Evolutionary conservation across 2,797 vertebrate genomes (phyloP).

Genomic region (Lacerta agilis): DNA sequence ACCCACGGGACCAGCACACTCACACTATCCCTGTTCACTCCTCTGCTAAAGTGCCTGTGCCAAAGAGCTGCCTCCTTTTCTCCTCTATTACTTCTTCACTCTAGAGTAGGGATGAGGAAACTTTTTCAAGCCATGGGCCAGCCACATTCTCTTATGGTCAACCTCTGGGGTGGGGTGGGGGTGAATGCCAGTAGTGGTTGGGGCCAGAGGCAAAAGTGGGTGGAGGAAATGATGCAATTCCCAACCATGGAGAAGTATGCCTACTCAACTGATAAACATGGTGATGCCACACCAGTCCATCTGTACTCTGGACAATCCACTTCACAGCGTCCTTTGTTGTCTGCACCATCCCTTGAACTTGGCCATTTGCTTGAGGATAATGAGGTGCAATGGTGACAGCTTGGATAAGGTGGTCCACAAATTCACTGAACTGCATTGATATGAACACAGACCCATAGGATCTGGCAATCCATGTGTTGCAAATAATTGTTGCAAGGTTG

Average conservation of each 20-base stretch:
- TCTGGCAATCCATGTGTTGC: neutral
- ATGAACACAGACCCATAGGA: neutral
- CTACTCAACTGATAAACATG: neutral
- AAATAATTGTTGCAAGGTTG: neutral
- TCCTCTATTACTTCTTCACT: neutral
- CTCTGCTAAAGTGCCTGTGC: neutral
- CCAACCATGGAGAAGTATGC: neutral
- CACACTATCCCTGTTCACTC: neutral
- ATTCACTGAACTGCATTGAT: neutral
- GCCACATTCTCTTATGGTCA: too few species aligned
- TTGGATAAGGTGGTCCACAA: constrained; percentile 7
- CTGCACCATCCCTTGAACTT: neutral
- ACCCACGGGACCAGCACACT: too few species aligned
- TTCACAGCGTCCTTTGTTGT: constrained; percentile 24
- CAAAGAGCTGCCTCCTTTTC: neutral
- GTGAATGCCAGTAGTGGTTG: too few species aligned
- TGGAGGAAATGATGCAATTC: too few species aligned
- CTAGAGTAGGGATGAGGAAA: too few species aligned
- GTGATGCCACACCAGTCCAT: neutral
- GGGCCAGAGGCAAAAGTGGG: too few species aligned
- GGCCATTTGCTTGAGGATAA: neutral
- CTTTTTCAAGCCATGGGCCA: too few species aligned
- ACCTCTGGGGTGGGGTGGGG: too few species aligned
- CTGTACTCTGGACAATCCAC: neutral
- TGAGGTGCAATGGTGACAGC: neutral